These are phyloP conservation scores for Poeciliopsis turneri DNA, from an alignment of 2,797 vertebrate genomes.

Conservation along the genomic window DNA sequence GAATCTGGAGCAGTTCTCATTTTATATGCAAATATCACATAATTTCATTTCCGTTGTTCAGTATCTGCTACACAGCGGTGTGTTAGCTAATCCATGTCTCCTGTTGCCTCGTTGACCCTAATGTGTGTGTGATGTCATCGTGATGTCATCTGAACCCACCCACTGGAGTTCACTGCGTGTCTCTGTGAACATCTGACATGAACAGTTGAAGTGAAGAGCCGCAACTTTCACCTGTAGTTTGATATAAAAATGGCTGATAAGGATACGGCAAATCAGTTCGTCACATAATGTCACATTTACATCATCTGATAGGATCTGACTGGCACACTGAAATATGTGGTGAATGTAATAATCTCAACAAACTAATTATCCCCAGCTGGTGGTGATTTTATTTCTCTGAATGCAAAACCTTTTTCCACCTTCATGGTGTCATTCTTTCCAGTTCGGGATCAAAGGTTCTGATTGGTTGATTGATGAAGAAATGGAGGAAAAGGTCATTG, in stretches of 20 bases:
- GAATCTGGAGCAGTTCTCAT: background rate
- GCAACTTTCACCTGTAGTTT: background rate
- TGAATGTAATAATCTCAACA: background rate
- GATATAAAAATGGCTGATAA: background rate
- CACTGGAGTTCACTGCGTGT: background rate
- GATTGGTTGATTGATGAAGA: background rate
- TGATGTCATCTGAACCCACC: background rate
- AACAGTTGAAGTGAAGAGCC: background rate
- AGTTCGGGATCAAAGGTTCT: background rate
- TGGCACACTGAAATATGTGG: background rate
- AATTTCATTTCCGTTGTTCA: background rate
- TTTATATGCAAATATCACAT: background rate
- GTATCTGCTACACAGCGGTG: background rate
- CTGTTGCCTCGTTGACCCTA: background rate
- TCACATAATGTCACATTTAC: background rate
- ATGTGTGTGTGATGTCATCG: background rate
- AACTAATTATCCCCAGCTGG: background rate
- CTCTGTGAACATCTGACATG: background rate
- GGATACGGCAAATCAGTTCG: background rate
- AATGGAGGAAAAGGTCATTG: background rate
- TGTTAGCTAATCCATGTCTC: background rate
- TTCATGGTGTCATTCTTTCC: background rate
- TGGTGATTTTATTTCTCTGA: background rate
- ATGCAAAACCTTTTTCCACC: background rate
- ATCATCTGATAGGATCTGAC: background rate